Evolutionary conservation across 2,888 invertebrate genomes (phyloP).

Genomic region (Hirtodrosophila histrioides): DNA sequence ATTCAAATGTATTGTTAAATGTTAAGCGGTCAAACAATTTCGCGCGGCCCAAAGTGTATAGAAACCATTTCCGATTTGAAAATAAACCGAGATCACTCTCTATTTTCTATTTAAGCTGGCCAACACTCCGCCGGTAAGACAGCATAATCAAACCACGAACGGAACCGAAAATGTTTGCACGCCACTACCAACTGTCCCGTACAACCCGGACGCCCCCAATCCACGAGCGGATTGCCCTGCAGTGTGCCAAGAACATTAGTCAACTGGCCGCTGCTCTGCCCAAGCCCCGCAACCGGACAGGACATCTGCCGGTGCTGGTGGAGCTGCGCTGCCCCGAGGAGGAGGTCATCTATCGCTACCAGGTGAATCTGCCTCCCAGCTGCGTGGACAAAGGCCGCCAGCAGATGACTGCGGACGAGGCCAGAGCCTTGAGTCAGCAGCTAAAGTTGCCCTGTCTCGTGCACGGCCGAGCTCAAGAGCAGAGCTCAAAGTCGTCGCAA

Average conservation of each 20-base stretch:
- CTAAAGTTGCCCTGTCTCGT: constrained; percentile 32
- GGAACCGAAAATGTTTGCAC: constrained; percentile 43
- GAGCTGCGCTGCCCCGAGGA: constrained; percentile 55
- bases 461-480: constrained; percentile 5
- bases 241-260: constrained; percentile 54
- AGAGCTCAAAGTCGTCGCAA: background rate
- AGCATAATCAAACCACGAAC: background rate
- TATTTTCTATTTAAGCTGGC: constrained; percentile 55
- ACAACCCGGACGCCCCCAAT: constrained; percentile 33
- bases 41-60: constrained; percentile 50
- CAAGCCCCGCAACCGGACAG: constrained; percentile 37
- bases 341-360: constrained; percentile 46
- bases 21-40: constrained; percentile 56
- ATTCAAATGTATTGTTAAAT: constrained; percentile 70
- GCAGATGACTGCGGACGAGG: constrained; percentile 6
- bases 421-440: constrained; percentile 26
- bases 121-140: constrained; percentile 25
- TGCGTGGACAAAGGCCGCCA: background rate
- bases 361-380: constrained; percentile 55
- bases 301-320: constrained; percentile 60
- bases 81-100: constrained; percentile 39
- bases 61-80: constrained; percentile 47
- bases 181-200: constrained; percentile 15
- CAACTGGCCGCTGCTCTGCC: constrained; percentile 42
- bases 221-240: constrained; percentile 59